A percentile compares a stretch with the other conserved stretches of the same genome.
Conservation (phyloP, 2,797 vertebrate species). For the Lithobates sylvaticus region DNA sequence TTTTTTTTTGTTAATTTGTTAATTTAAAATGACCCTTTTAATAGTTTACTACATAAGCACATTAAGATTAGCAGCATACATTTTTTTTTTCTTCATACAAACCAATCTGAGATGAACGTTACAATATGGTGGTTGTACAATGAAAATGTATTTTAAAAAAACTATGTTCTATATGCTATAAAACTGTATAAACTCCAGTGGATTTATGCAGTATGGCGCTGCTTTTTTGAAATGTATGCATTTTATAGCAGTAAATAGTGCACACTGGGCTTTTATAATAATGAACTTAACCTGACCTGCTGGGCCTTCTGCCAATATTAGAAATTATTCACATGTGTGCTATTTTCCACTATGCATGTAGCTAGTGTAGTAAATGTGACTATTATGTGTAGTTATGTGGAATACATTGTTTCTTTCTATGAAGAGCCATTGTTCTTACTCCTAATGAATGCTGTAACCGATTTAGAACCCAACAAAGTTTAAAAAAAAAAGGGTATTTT, state of each 20-base stretch:
- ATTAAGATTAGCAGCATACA: no score
- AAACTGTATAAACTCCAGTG: neutral
- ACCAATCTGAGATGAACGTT: neutral
- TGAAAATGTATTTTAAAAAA: neutral
- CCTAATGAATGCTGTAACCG: neutral
- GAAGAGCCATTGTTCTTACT: neutral
- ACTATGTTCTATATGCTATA: neutral
- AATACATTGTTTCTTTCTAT: conserved; percentile 5
- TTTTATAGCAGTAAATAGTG: conserved; percentile 12
- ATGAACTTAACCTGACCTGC: conserved; percentile 34
- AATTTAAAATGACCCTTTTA: no score
- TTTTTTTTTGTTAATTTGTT: no score
- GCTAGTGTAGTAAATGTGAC: conserved; percentile 5
- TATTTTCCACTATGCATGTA: conserved; percentile 34
- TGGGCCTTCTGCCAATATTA: neutral
- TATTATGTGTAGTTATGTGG: conserved; percentile 8
- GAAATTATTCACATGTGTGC: conserved; percentile 24
- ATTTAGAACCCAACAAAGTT: neutral
- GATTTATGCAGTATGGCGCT: neutral
- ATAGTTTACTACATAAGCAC: no score
- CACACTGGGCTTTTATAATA: conserved; percentile 21
- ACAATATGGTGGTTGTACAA: neutral
- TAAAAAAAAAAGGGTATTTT: neutral
- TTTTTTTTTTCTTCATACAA: no score
- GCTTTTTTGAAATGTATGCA: neutral